phyloP scores from a whole-genome alignment of 2,888 invertebrate genomes.

The Spisula subtruncata region DNA sequence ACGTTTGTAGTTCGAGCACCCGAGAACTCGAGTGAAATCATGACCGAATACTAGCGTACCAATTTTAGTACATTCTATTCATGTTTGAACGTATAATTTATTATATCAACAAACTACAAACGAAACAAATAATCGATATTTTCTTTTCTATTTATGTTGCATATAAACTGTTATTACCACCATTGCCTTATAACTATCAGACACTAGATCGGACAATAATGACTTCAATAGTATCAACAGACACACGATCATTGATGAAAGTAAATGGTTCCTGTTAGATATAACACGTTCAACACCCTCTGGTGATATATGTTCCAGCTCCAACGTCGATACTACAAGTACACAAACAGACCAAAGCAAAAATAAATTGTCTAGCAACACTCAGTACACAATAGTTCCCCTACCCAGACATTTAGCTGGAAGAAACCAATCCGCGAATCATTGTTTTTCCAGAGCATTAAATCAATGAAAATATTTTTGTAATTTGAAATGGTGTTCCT shows the following conservation, averaged over 20 bases:
- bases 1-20: too few species aligned
- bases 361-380: too few species aligned
- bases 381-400: neutral
- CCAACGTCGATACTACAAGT: neutral
- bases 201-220: constrained; percentile 13
- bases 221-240: neutral
- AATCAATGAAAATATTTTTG: too few species aligned
- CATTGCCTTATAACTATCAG: neutral
- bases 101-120: neutral
- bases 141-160: constrained; percentile 10
- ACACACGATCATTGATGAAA: neutral
- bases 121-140: neutral
- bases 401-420: neutral
- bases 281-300: constrained; percentile 22
- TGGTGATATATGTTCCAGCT: neutral
- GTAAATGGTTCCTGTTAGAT: neutral
- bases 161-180: neutral
- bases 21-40: too few species aligned
- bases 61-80: too few species aligned
- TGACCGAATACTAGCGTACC: too few species aligned
- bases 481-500: too few species aligned
- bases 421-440: too few species aligned
- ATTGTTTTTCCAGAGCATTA: too few species aligned
- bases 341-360: neutral
- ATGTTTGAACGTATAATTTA: too few species aligned